These are phyloP conservation scores for Chiloscyllium punctatum DNA, from an alignment of 2,797 vertebrate species.

Conservation along the genomic window DNA sequence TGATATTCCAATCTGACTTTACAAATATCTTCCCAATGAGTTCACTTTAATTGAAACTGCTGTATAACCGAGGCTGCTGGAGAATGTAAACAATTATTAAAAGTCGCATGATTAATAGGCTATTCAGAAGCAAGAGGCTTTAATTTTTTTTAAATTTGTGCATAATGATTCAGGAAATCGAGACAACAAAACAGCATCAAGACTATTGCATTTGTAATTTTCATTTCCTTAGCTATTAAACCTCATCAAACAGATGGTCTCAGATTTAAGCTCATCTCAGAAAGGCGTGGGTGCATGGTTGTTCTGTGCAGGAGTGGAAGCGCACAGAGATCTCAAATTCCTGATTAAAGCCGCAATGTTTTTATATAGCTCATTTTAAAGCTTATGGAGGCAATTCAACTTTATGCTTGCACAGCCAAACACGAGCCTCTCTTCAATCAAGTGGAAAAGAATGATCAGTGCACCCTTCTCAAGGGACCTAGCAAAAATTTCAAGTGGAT, in stretches of 20 bases:
- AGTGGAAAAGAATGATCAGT: background rate
- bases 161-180: background rate
- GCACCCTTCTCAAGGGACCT: background rate
- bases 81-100: background rate
- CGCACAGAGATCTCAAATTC: slow-evolving; percentile 8
- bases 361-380: slow-evolving; percentile 10
- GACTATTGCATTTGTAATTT: background rate
- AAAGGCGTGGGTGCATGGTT: background rate
- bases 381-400: background rate
- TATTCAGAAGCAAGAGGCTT: background rate
- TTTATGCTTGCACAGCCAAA: background rate
- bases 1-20: background rate
- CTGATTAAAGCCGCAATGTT: background rate
- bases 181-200: background rate
- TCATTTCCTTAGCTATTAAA: slow-evolving; percentile 32
- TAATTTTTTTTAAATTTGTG: too few relatives aligned
- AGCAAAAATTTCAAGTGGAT: background rate
- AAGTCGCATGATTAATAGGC: background rate
- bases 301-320: background rate
- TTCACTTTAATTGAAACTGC: background rate
- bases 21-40: background rate
- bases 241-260: slow-evolving; percentile 16
- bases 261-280: background rate
- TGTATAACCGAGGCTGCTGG: background rate
- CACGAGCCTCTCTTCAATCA: background rate